Evolutionary conservation across 2,888 invertebrate genomes (phyloP).

Genomic region (Synanthedon myopaeformis): DNA sequence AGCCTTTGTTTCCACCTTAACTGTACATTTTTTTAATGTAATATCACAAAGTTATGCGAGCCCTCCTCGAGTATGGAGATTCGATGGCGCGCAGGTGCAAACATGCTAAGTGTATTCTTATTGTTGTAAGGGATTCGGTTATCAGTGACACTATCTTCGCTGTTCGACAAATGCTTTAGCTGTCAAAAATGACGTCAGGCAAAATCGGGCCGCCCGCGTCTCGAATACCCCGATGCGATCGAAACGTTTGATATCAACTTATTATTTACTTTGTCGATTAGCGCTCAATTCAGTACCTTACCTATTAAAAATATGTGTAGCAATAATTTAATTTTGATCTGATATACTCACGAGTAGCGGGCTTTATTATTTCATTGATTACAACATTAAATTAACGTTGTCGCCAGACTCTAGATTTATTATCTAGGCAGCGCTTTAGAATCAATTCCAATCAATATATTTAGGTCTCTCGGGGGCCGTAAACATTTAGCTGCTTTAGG

Average conservation of each 20-base stretch:
- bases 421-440: constrained; percentile 53
- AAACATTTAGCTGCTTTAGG: constrained; percentile 7
- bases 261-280: constrained; percentile 13
- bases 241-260: constrained; percentile 33
- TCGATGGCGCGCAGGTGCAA: constrained; percentile 60
- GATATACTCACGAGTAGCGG: too few species aligned
- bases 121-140: constrained; percentile 68
- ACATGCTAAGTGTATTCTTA: constrained; percentile 69
- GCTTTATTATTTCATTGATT: too few species aligned
- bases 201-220: constrained; percentile 25
- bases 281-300: background rate
- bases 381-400: background rate
- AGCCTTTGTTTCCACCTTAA: constrained; percentile 1
- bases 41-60: constrained; percentile 40
- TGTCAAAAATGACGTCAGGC: constrained; percentile 69
- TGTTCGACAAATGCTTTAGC: constrained; percentile 68
- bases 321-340: too few species aligned
- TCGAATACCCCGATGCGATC: constrained; percentile 30
- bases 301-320: too few species aligned
- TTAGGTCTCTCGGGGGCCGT: constrained; percentile 47
- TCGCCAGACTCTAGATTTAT: background rate
- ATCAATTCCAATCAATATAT: constrained; percentile 63
- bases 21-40: constrained; percentile 17
- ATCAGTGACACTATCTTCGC: constrained; percentile 68
- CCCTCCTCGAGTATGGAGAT: constrained; percentile 39